Base-by-base conservation (phyloP, 2,797 vertebrate genomes). In the Myotis planiceps region DNA sequence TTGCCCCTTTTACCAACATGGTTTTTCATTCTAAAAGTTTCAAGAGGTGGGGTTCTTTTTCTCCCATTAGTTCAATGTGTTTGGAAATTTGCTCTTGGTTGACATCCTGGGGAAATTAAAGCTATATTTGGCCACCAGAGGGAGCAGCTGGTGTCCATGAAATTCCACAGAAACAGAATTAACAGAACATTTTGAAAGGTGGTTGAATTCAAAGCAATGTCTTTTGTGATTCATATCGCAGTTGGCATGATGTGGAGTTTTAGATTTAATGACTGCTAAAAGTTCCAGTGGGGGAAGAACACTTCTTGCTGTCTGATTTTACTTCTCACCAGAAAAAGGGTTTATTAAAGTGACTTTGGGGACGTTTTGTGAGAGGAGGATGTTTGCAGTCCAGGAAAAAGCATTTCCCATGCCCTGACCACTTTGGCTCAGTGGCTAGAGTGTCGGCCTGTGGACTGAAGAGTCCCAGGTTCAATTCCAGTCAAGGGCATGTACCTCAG, bases 31-130 rank as follows among this genome's bases (percentile, higher is more conserved):
- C 47, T 84, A n/a, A 91, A 82, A 81, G 32, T 87, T 95, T 90
- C 68, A 55, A 49, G 91, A 86, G 45, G 53, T 51, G 25, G 83
- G 60, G 19, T 72, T 95, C 49, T 95, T 95, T 88, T 82, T 90
- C 80, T 92, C 71, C 47, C n/a, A 6, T 72, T 72, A 92, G 69
- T 92, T 90, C 78, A 86, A 0, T 72, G 63, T 96, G 90, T 81
- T 97, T 85, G 78, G 91, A 93, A 96, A 96, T 95, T 90, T 69
- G 82, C 90, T 96, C 94, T 95, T 74, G 88, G 92, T 79, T 79
- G 95, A 84, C 81, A 19, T 96, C 92, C 96, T 92, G 95, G 97
- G 96, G 96, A 96, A 96, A 94, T 96, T 91, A 97, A 97, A 97
- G 92, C 86, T 32, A 13, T 27, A 12, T 85, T 94, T 96, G 94